A percentile compares a stretch with the other conserved stretches of the same genome.
Evolutionary conservation across 2,888 invertebrate genomes (phyloP).

Genomic region (Bedellia somnulentella): DNA sequence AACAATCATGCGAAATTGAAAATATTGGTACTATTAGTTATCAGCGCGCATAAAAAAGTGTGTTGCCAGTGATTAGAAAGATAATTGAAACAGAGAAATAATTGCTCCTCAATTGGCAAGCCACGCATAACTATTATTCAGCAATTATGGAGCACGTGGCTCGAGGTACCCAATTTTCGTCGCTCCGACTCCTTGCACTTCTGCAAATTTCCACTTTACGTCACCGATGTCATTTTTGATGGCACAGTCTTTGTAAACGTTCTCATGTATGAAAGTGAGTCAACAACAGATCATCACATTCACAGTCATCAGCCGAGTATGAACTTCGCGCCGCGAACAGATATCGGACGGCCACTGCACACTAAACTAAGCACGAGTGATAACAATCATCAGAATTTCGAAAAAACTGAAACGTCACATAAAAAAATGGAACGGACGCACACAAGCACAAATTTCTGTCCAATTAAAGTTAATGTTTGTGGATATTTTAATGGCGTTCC

Average conservation of each 20-base stretch:
- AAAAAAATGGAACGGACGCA: slow-evolving; percentile 37
- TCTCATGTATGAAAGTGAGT: slow-evolving; percentile 1
- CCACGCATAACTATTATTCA: slow-evolving; percentile 30
- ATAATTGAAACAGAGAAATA: slow-evolving; percentile 39
- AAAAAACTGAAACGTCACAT: slow-evolving; percentile 52
- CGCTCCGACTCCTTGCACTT: neutral
- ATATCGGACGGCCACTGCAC: slow-evolving; percentile 35
- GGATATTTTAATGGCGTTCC: slow-evolving; percentile 60
- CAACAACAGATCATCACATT: neutral
- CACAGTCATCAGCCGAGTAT: slow-evolving; percentile 13
- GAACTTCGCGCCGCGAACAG: no score
- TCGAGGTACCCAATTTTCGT: slow-evolving; percentile 22
- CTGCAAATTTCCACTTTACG: slow-evolving; percentile 20
- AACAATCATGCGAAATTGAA: no score
- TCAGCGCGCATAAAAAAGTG: slow-evolving; percentile 25
- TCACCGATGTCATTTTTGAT: slow-evolving; percentile 48
- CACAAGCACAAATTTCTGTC: slow-evolving; percentile 56
- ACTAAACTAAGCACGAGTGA: slow-evolving; percentile 36
- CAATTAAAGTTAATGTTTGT: slow-evolving; percentile 62
- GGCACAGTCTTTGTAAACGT: slow-evolving; percentile 5
- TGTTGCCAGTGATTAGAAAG: slow-evolving; percentile 33
- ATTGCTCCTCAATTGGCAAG: slow-evolving; percentile 38
- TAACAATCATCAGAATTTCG: slow-evolving; percentile 49
- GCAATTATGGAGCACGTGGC: slow-evolving; percentile 44
- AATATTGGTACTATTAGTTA: slow-evolving; percentile 7